A percentile compares a stretch with the other conserved stretches of the same genome.
phyloP scores from a whole-genome alignment of 2,113 vertebrate species.

The Notiomystis cincta region DNA sequence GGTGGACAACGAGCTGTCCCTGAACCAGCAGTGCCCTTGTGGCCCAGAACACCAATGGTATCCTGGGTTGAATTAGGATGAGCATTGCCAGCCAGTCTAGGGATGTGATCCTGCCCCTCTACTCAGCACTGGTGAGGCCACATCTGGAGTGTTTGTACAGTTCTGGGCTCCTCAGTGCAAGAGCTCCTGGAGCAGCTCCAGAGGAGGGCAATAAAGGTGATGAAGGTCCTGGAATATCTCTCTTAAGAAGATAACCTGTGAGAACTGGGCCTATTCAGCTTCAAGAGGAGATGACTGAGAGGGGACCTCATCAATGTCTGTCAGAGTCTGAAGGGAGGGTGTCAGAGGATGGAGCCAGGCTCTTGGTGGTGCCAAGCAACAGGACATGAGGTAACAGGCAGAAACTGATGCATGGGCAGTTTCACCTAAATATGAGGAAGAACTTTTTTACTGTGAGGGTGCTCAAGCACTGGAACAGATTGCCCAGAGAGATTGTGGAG shows the following conservation, averaged over 20 bases:
- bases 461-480: too few relatives aligned
- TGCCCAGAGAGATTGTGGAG: neutral
- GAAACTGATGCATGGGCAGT: neutral
- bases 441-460: neutral
- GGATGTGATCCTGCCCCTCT: neutral
- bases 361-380: neutral
- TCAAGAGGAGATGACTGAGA: neutral
- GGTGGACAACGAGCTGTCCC: neutral
- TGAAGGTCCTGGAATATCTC: neutral
- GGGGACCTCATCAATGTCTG: rapidly evolving
- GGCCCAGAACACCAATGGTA: neutral
- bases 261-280: neutral
- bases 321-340: neutral
- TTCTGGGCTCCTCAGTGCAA: neutral
- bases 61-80: rapidly evolving
- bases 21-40: neutral
- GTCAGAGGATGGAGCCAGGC: neutral
- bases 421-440: neutral
- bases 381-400: neutral
- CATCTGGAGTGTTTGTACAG: neutral
- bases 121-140: neutral
- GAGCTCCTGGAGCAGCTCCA: neutral
- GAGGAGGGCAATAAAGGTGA: neutral
- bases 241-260: rapidly evolving
- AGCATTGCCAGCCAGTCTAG: rapidly evolving